Base-by-base conservation (phyloP, 2,888 invertebrate genomes). In the Nemoura dubitans region DNA sequence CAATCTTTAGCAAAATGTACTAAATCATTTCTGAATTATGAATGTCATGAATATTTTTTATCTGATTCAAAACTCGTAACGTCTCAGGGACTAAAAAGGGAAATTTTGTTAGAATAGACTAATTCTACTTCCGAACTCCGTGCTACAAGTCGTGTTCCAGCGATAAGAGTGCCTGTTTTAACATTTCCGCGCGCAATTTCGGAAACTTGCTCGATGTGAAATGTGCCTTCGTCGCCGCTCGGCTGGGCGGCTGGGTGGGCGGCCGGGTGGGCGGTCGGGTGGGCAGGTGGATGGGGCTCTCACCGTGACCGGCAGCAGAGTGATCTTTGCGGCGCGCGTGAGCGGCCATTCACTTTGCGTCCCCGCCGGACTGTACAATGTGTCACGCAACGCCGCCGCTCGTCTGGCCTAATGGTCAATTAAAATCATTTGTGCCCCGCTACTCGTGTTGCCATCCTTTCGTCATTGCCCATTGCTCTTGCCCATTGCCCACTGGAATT, bases 401-500 rank as follows among this genome's bases (percentile, higher is more conserved):
- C 83, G 42, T n/a, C 36, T 21, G 26, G 36, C 2, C 83, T 83
- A 83, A 83, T 83, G 83, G 83, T 83, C 83, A 83, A 83, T 83
- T 83, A 83, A 42, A 83, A 83, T 83, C 83, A 83, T 83, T 83
- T 83, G 42, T 36, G 83, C 42, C 43, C 43, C 43, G 42, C 83
- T 25, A 83, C 83, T 26, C 83, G 36, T 28, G 83, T 83, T 42
- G 42, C 42, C 83, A 42, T 83, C 83, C 78, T 78, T 78, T 78
- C 27, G 78, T 78, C 78, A 78, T 78, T 78, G 78, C 27, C 28
- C 78, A 78, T 78, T 78, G 78, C 36, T 42, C 30, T 1, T 43
- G 83, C 25, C 83, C 83, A 83, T 36, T 42, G 83, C 83, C 83
- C 30, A 42, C 36, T 83, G 83, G 83, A 83, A 83, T 83, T 83